Evolutionary conservation across 2,113 vertebrate species (phyloP).

Genomic region (Felis catus): F.catus_Fca126_mat1.0 CM031418.1:61684501-61685000

Average conservation of each 20-base stretch:
- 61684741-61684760: not conserved
- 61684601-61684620: not conserved
- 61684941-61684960: too few species aligned
- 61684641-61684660: not conserved
- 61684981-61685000: too few species aligned
- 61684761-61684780: not conserved
- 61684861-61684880: not conserved
- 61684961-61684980: too few species aligned
- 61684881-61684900: not conserved
- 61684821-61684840: not conserved
- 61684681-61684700: not conserved
- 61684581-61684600: not conserved
- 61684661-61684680: not conserved
- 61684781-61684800: not conserved
- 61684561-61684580: not conserved
- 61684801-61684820: not conserved
- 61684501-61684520: not conserved
- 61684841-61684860: not conserved
- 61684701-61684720: not conserved
- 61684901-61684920: too few species aligned
- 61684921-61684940: too few species aligned
- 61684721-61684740: not conserved
- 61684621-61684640: slow-evolving; percentile 1
- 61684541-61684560: not conserved
- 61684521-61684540: not conserved